A percentile compares a stretch with the other conserved stretches of the same genome.
Evolutionary conservation across 1,140 invertebrate genomes (phyloP).

Genomic region (Frieseomelitta varia): DNA sequence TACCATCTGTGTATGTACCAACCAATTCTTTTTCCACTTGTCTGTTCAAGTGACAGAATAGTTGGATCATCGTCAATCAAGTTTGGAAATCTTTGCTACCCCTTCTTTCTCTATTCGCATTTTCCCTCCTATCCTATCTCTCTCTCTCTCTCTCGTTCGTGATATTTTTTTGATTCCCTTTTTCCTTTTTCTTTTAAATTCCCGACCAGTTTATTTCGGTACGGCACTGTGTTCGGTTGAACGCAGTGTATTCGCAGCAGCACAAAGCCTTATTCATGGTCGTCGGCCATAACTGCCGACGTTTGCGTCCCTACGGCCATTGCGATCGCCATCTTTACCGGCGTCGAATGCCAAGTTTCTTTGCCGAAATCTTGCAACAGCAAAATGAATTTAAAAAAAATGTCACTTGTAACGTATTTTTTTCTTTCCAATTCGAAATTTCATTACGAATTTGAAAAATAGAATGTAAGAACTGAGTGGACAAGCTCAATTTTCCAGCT

Average conservation of each 20-base stretch:
- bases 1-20: neutral
- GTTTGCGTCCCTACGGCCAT: slow-evolving; percentile 27
- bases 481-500: neutral
- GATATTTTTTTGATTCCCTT: neutral
- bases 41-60: neutral
- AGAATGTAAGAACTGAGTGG: neutral
- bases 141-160: neutral
- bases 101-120: neutral
- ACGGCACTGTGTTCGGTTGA: neutral
- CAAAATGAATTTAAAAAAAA: neutral
- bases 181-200: neutral
- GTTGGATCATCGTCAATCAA: neutral
- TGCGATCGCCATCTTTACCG: slow-evolving; percentile 40
- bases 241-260: slow-evolving; percentile 5
- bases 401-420: neutral
- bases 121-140: neutral
- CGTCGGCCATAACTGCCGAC: slow-evolving; percentile 21
- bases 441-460: neutral
- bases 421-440: neutral
- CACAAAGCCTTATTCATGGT: slow-evolving; percentile 48
- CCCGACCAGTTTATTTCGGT: slow-evolving; percentile 25
- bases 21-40: neutral
- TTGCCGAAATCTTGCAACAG: neutral
- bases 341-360: neutral
- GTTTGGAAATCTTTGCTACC: neutral